A percentile compares a stretch with the other conserved stretches of the same genome.
These are phyloP conservation scores for Drosophila santomea DNA, from an alignment of 1,140 invertebrate genomes.

Conservation along the genomic window DNA sequence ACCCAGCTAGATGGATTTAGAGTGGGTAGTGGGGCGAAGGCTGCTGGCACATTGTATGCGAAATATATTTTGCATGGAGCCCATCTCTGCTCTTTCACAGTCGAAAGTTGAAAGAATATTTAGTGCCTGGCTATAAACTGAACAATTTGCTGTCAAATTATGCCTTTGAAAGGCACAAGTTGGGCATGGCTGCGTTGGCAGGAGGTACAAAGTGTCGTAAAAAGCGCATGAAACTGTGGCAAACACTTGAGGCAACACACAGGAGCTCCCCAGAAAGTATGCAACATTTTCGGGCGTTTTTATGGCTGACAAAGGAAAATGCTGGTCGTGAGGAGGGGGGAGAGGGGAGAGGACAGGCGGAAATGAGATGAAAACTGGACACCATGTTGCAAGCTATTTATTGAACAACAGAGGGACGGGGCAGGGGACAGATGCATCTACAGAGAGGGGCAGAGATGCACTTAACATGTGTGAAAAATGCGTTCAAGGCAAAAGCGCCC, in stretches of 20 bases:
- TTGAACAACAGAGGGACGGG: constrained; percentile 55
- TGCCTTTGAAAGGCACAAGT: constrained; percentile 50
- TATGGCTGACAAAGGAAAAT: constrained; percentile 50
- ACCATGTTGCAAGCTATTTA: constrained; percentile 55
- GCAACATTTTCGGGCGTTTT: constrained; percentile 72
- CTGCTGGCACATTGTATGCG: constrained; percentile 50
- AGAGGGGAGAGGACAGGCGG: constrained; percentile 9
- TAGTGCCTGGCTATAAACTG: constrained; percentile 61
- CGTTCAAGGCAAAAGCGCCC: constrained; percentile 67
- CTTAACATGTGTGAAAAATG: constrained; percentile 65
- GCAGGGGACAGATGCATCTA: neutral
- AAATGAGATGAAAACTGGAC: constrained; percentile 46
- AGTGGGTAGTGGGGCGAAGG: neutral
- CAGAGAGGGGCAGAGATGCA: constrained; percentile 15
- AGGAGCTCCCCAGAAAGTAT: constrained; percentile 27
- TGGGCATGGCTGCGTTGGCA: neutral
- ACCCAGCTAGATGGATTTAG: constrained; percentile 1
- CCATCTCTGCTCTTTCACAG: constrained; percentile 1
- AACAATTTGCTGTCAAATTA: constrained; percentile 77
- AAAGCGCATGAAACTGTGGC: constrained; percentile 66
- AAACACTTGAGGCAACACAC: constrained; percentile 47
- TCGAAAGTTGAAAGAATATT: constrained; percentile 56
- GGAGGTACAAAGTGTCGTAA: constrained; percentile 62
- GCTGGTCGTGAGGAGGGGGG: neutral
- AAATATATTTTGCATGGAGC: constrained; percentile 55